These are phyloP conservation scores for Diarsia mendica DNA, from an alignment of 2,888 invertebrate genomes.

Conservation along the genomic window DNA sequence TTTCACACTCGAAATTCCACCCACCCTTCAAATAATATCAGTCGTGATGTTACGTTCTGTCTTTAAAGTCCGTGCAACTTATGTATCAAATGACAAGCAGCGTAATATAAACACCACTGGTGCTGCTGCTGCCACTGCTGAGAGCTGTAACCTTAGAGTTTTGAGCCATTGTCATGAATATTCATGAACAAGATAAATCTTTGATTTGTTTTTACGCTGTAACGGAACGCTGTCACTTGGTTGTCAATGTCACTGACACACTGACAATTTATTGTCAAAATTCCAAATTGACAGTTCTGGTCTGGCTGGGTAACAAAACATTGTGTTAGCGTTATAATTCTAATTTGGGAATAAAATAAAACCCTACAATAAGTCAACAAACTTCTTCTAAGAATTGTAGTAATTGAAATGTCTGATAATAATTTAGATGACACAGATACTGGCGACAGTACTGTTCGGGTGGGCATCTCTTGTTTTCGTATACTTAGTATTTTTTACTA, in stretches of 20 bases:
- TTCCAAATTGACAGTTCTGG: background rate
- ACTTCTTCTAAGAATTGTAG: background rate
- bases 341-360: background rate
- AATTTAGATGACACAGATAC: constrained; percentile 56
- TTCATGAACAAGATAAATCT: too few relatives aligned
- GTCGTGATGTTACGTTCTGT: too few relatives aligned
- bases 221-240: background rate
- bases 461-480: constrained; percentile 44
- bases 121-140: too few relatives aligned
- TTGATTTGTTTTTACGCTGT: too few relatives aligned
- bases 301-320: background rate
- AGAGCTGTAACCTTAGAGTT: too few relatives aligned
- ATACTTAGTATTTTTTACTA: background rate
- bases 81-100: too few relatives aligned
- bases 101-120: too few relatives aligned
- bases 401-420: constrained; percentile 56
- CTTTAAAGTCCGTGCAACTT: too few relatives aligned
- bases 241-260: background rate
- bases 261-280: background rate
- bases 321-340: background rate
- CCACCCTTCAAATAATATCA: too few relatives aligned
- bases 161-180: too few relatives aligned
- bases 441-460: constrained; percentile 56
- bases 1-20: too few relatives aligned
- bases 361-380: background rate